phyloP scores from a whole-genome alignment of 2,888 invertebrate species.

The Lasioglossum zephyrum region DNA sequence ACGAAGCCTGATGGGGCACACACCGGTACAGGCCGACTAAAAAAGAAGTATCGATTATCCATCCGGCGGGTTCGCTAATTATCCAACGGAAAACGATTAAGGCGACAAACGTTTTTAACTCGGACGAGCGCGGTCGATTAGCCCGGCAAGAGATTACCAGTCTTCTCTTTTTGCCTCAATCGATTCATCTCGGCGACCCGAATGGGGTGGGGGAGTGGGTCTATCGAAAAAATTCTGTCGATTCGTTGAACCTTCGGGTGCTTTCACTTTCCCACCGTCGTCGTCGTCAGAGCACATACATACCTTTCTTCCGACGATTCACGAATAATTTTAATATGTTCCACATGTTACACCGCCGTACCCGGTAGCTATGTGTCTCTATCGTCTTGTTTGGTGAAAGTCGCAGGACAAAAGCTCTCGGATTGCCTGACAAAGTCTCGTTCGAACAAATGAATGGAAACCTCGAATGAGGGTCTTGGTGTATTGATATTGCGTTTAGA shows the following conservation, averaged over 20 bases:
- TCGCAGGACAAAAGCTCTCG: not conserved
- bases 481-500: not conserved
- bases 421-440: slow-evolving; percentile 5
- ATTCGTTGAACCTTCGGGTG: slow-evolving; percentile 21
- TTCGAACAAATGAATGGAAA: not conserved
- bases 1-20: slow-evolving; percentile 47
- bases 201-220: not conserved
- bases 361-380: not conserved
- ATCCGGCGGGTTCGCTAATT: slow-evolving; percentile 44
- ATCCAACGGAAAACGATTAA: slow-evolving; percentile 44
- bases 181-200: slow-evolving; percentile 22
- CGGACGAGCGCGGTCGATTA: slow-evolving; percentile 39
- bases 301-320: not conserved
- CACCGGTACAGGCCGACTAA: slow-evolving; percentile 36
- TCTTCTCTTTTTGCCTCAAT: slow-evolving; percentile 23
- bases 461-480: not conserved
- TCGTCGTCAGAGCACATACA: not conserved
- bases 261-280: slow-evolving; percentile 44
- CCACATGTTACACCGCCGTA: not conserved
- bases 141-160: slow-evolving; percentile 12
- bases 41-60: slow-evolving; percentile 56
- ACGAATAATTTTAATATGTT: not conserved
- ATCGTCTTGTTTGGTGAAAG: slow-evolving; percentile 1
- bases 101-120: slow-evolving; percentile 41
- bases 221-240: slow-evolving; percentile 20